Evolutionary conservation across 2,113 vertebrate species (phyloP).

Genomic region (Bujurquina vittata): DNA sequence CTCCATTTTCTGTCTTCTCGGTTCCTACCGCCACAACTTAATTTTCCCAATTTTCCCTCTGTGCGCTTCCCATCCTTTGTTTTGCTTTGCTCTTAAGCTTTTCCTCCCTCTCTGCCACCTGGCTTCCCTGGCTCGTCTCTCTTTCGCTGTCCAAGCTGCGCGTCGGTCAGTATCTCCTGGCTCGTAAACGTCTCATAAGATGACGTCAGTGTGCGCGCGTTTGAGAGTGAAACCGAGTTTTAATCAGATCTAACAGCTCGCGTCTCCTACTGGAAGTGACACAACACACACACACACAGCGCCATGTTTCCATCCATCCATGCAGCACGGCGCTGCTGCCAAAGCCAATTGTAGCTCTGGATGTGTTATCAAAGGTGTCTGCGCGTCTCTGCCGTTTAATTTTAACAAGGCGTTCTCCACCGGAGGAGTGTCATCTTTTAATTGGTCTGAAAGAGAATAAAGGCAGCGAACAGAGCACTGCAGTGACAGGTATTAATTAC

Average conservation of each 20-base stretch:
- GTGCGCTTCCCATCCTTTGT: conserved; percentile 26
- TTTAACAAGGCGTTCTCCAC: conserved; percentile 73
- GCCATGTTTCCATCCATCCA: conserved; percentile 24
- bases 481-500: conserved; percentile 79
- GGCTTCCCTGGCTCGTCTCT: conserved; percentile 50
- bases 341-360: conserved; percentile 81
- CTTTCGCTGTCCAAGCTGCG: conserved; percentile 44
- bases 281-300: conserved; percentile 48
- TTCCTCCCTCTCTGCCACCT: not conserved
- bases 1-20: conserved; percentile 54
- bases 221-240: conserved; percentile 39
- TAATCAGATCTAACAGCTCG: conserved; percentile 65
- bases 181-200: conserved; percentile 41
- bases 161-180: conserved; percentile 50
- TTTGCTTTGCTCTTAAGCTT: conserved; percentile 40
- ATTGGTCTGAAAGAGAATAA: conserved; percentile 76
- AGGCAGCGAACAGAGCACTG: conserved; percentile 63
- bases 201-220: conserved; percentile 37
- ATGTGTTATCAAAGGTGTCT: conserved; percentile 76
- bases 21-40: conserved; percentile 43
- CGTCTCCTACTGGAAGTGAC: conserved; percentile 55
- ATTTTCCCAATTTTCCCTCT: conserved; percentile 26
- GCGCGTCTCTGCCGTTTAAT: conserved; percentile 67
- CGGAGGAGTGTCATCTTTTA: conserved; percentile 77
- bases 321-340: conserved; percentile 55